Base-by-base conservation (phyloP, 1,140 invertebrate genomes). In the Sitophilus oryzae region DNA sequence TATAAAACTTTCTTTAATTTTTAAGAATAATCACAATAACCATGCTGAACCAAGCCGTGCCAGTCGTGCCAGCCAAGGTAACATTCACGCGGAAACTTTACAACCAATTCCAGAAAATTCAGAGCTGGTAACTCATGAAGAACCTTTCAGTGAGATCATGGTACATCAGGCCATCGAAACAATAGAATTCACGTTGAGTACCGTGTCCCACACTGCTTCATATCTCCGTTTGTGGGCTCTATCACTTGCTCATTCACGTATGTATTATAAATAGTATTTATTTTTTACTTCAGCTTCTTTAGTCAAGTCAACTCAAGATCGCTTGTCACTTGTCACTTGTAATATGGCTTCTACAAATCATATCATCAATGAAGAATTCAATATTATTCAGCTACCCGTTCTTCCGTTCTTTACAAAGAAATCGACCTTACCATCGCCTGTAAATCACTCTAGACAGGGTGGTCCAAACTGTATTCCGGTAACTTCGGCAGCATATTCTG, bases 171-270 rank as follows among this genome's bases (percentile, higher is more conserved):
- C 81, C 18, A 97, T 98, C 64, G 93, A 98, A 69, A 97, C 94
- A 5, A 96, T 98, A 63, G 95, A 98, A 76, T 98, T 94, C 72
- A 91, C 93, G 62, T 81, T 98, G 38, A 94, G 93, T 66, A 96
- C 91, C 59, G 86, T 98, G 52, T 96, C 93, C 0, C 93, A 97
- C 68, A 97, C 95, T 0, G 95, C 95, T 1, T 96, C 93, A 0
- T 98, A 98, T 74, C 78, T 98, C 2, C 89, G 95, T 65, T 76
- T 98, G 19, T 98, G 95, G 95, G 95, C 95, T 35, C 74, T 98
- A 50, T 95, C 91, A 55, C 77, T 98, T 50, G 94, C 94, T 61
- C 94, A 97, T 75, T 89, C 89, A 51, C 92, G 89, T 93, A 78
- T 81, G 82, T 81, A 51, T 20, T 37, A 8, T 41, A 15, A 14